Percentiles rank a stretch among this genome's conserved stretches.
Evolutionary conservation across 2,113 vertebrate genomes (phyloP).

Genomic region (Climacteris rufus): DNA sequence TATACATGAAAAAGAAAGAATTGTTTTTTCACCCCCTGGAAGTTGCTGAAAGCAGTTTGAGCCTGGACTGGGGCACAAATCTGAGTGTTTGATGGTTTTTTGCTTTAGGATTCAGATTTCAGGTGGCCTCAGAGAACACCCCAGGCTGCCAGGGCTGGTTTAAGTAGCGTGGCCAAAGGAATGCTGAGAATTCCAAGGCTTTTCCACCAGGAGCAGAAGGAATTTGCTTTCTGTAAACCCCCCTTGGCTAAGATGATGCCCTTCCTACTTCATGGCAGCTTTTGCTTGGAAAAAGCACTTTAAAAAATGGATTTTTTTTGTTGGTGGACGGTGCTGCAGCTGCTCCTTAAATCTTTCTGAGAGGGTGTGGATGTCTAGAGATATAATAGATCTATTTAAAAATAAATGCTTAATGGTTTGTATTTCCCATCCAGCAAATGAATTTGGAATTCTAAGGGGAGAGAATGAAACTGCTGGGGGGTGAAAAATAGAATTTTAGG

Average conservation of each 20-base stretch:
- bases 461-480: slow-evolving; percentile 75
- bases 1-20: background rate
- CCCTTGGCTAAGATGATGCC: background rate
- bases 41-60: slow-evolving; percentile 65
- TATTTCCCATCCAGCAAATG: background rate
- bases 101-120: background rate
- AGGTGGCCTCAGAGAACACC: background rate
- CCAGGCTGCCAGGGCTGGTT: background rate
- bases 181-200: background rate
- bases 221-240: background rate
- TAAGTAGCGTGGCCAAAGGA: background rate
- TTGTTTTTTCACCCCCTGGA: slow-evolving; percentile 78
- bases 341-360: background rate
- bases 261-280: background rate
- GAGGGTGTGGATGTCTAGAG: background rate
- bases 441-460: slow-evolving; percentile 35
- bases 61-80: background rate
- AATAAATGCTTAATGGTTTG: background rate
- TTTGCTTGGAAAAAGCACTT: background rate
- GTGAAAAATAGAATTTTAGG: slow-evolving; percentile 74
- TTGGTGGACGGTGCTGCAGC: background rate
- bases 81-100: background rate
- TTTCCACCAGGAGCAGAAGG: background rate
- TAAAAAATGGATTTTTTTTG: background rate
- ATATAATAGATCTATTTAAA: background rate